Conservation (phyloP, 2,113 vertebrate species). For the Aleadryas rufinucha region DNA sequence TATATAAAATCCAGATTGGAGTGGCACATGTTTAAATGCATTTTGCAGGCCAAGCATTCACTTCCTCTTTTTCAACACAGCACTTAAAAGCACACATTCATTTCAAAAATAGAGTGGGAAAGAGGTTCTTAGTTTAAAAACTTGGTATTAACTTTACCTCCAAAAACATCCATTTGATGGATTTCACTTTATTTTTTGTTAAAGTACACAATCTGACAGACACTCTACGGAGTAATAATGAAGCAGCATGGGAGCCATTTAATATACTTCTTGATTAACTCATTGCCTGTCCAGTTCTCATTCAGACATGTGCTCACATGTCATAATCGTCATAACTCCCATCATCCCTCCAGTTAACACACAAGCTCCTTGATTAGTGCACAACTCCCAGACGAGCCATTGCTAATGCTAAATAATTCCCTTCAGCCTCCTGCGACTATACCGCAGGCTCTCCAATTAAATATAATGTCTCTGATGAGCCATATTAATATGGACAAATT, state of each 20-base stretch:
- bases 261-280: conserved; percentile 94
- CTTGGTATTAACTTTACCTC: not conserved
- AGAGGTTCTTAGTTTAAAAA: not conserved
- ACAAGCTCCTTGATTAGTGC: conserved; percentile 89
- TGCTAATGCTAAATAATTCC: conserved; percentile 89
- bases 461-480: conserved; percentile 81
- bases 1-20: not conserved
- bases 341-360: conserved; percentile 81
- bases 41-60: not conserved
- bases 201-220: conserved; percentile 73
- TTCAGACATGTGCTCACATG: conserved; percentile 93
- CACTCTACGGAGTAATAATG: conserved; percentile 77
- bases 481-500: conserved; percentile 78
- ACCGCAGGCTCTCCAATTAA: conserved; percentile 84
- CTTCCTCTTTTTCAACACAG: not conserved
- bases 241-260: conserved; percentile 91
- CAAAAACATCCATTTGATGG: not conserved
- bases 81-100: not conserved
- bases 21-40: not conserved
- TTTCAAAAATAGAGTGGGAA: not conserved
- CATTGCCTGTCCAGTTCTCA: conserved; percentile 90
- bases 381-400: conserved; percentile 85
- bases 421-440: conserved; percentile 82
- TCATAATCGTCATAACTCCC: conserved; percentile 94
- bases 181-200: not conserved